Base-by-base conservation (phyloP, 2,797 vertebrate species). In the Hydrophis major region DNA sequence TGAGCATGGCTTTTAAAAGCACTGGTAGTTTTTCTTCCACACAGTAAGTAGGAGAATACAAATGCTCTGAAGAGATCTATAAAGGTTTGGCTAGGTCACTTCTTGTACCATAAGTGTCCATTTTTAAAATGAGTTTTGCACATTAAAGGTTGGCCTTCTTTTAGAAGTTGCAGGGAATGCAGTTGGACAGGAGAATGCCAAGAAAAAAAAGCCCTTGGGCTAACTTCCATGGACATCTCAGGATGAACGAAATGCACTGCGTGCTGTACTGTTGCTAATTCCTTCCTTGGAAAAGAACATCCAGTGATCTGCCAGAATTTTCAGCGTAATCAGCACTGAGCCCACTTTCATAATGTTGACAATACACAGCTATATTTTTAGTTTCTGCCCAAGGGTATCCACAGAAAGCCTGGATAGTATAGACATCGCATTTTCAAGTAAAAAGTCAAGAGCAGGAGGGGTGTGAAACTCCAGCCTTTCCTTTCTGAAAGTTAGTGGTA, bases 201-300 rank as follows among this genome's bases (percentile, higher is more conserved):
- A 93, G 90, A 93, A 74, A 59, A 47, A 50, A 93, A 93, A 91
- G 89, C 93, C 90, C 69, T 74, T 18, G 87, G 93, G 93, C 90
- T 42, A 86, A 56, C 90, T 89, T 91, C 69, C 60, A 86, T 59
- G 93, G 63, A 66, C 27, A 20, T 91, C 87, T 93, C 27, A 37
- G 90, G 93, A 91, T 74, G 22, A 89, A 93, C 86, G 69, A 91
- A 93, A 55, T 32, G 69, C 32, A 53, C 22, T 89, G 69, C 69
- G 90, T 93, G 93, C 90, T 66, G 69, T 25, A 83, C 69, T 42
- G 16, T 87, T 63, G 42, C 90, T 91, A 89, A 91, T 74, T 32
- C 57, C 69, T 91, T 93, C 93, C 50, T 89, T 28, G 27, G 87
- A 93, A 93, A 91, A 86, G 93, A 93, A 93, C 93, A 91, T 53